A percentile compares a stretch with the other conserved stretches of the same genome.
Conservation (phyloP, 2,797 vertebrate species). For the Carapus acus region DNA sequence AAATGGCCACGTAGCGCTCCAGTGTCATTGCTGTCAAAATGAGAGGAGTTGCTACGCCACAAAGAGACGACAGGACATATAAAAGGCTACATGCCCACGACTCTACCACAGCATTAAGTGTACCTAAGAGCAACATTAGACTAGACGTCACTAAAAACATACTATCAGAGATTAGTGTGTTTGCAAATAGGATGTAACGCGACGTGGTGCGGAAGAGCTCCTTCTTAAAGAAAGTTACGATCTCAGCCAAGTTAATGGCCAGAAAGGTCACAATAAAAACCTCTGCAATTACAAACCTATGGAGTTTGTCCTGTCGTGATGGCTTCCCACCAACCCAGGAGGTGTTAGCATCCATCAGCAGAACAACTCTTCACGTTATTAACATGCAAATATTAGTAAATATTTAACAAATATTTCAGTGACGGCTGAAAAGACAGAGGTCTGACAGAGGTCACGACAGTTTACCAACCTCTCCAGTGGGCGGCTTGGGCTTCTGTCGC, state of each 20-base stretch:
- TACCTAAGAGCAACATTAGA: constrained; percentile 9
- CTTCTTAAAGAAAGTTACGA: constrained; percentile 52
- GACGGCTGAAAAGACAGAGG: too few relatives aligned
- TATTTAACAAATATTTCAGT: too few relatives aligned
- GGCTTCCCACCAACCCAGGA: too few relatives aligned
- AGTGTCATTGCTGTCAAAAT: constrained; percentile 62
- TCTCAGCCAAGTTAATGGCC: constrained; percentile 50
- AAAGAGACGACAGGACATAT: not conserved
- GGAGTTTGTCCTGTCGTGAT: too few relatives aligned
- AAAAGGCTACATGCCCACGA: constrained; percentile 35
- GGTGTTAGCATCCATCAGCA: too few relatives aligned
- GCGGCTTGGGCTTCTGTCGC: too few relatives aligned
- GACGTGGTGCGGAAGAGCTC: constrained; percentile 46
- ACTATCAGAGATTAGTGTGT: constrained; percentile 51
- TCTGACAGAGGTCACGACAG: too few relatives aligned
- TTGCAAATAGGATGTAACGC: constrained; percentile 63
- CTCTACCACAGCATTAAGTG: constrained; percentile 4
- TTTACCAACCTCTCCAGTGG: too few relatives aligned
- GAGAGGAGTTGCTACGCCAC: constrained; percentile 44
- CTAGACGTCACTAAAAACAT: constrained; percentile 37
- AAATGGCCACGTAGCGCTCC: constrained; percentile 64
- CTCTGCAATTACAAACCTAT: constrained; percentile 35
- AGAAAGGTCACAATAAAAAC: constrained; percentile 50
- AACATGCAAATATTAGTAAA: too few relatives aligned
- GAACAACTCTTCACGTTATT: too few relatives aligned